phyloP scores from a whole-genome alignment of 2,113 vertebrate species.

The Tor tambroides region DNA sequence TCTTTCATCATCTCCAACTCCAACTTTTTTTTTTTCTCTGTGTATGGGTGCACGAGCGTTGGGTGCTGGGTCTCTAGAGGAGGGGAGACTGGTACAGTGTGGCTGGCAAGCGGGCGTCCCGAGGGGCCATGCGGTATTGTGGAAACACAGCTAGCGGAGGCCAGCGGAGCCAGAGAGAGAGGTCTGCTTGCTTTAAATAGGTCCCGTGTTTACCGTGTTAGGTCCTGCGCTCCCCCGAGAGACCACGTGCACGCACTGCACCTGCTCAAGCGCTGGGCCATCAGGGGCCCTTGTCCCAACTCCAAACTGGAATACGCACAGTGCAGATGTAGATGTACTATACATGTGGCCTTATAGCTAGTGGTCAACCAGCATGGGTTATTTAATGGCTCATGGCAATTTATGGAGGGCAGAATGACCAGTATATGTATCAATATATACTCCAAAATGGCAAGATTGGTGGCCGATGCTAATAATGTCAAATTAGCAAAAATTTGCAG shows the following conservation, averaged over 20 bases:
- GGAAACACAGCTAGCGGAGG: conserved; percentile 51
- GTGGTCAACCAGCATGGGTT: neutral
- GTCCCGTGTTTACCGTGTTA: conserved; percentile 61
- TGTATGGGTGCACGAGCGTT: conserved; percentile 35
- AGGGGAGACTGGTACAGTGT: conserved; percentile 40
- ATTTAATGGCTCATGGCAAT: neutral
- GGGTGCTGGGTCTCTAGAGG: conserved; percentile 55
- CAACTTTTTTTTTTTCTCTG: neutral
- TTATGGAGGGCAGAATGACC: neutral
- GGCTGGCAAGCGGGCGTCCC: conserved; percentile 38
- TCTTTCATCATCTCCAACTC: conserved; percentile 49
- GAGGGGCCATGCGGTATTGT: conserved; percentile 43
- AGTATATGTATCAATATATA: neutral
- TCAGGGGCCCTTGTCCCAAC: conserved; percentile 54
- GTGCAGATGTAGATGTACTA: neutral
- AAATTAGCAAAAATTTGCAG: neutral
- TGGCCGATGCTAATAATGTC: neutral
- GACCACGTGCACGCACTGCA: conserved; percentile 54
- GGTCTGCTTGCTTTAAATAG: conserved; percentile 60
- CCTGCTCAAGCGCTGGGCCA: conserved; percentile 59
- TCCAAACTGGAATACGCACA: conserved; percentile 13
- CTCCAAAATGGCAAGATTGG: neutral
- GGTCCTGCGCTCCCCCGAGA: conserved; percentile 49
- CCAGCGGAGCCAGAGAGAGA: conserved; percentile 52
- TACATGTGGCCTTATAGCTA: neutral